Evolutionary conservation across 1,140 invertebrate species (phyloP), one percentile per base, ranked within the genome.

Genomic region (Tetramorium parvispinum): DNA sequence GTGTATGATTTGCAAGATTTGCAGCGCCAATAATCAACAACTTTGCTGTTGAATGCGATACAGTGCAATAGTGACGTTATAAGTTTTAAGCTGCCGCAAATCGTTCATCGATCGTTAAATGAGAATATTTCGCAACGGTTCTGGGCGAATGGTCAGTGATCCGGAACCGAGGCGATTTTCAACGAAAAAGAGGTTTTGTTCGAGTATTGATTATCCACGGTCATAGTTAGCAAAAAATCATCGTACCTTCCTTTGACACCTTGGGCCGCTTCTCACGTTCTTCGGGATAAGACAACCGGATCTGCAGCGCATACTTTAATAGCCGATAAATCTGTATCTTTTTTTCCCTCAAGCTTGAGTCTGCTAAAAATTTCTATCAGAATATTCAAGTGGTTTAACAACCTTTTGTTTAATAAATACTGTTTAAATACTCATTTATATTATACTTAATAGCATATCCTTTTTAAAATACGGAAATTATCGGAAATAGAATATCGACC

Each of bases 91-190:
- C 4, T 13, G 18, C 40, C 11, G 40, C 24, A 13, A 49, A 83
- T 10, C 37, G 24, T 65, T 5, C n/a, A 11, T 73, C 46, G n/a
- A 61, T 43, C 32, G 59, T 87, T 4, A 73, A 83, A 83, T 83
- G 0, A 70, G 70, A 57, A 21, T 55, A 75, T 37, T n/a, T 83
- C 68, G 68, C 79, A 49, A 75, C 68, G 68, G 79, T 75, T 83
- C 68, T 75, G 68, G 68, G 79, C 79, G 24, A 83, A 83, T 83
- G 27, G 11, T 73, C 40, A 75, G 53, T 83, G 79, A 83, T 83
- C 79, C 79, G 13, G 40, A 83, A 83, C 68, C 68, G 43, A 83
- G 2, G 53, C 78, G 65, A 83, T 73, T 61, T 51, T 61, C 40
- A n/a, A 40, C 6, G 21, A 40, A 78, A 8, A 40, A 61, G 21